Conservation (phyloP, 2,888 invertebrate genomes). For the Eubasilissa splendida region DNA sequence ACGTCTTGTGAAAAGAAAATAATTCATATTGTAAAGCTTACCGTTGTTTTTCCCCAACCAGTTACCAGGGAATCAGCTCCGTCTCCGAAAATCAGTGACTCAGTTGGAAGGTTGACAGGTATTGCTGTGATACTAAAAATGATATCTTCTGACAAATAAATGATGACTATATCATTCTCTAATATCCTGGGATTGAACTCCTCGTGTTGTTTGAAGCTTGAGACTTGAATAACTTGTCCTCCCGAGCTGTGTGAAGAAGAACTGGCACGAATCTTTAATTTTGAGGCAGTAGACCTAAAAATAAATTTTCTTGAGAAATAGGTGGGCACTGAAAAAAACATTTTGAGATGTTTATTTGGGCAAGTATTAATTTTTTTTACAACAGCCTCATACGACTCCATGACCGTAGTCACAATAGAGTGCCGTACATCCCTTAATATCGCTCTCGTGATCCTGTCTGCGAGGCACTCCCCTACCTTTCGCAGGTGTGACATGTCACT, state of each 20-base stretch:
- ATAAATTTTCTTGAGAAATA: neutral
- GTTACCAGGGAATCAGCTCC: conserved; percentile 67
- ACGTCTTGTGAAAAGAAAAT: too few relatives aligned
- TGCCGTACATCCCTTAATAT: too few relatives aligned
- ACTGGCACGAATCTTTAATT: conserved; percentile 49
- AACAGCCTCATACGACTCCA: too few relatives aligned
- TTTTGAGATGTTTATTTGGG: too few relatives aligned
- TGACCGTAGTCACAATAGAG: too few relatives aligned
- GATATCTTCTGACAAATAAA: conserved; percentile 63
- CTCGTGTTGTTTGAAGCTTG: conserved; percentile 63
- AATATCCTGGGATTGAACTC: conserved; percentile 62
- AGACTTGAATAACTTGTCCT: conserved; percentile 64
- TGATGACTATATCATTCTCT: conserved; percentile 66
- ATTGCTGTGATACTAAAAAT: conserved; percentile 62
- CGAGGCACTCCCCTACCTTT: too few relatives aligned
- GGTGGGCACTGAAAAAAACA: too few relatives aligned
- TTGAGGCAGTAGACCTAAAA: conserved; percentile 41
- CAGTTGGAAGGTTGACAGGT: conserved; percentile 63
- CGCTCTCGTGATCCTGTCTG: too few relatives aligned
- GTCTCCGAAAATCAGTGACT: conserved; percentile 61
- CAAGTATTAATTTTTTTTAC: too few relatives aligned
- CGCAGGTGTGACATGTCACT: too few relatives aligned
- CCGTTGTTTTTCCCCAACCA: conserved; percentile 66
- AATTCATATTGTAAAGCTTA: conserved; percentile 55
- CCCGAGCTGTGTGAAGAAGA: conserved; percentile 64